A percentile compares a stretch with the other conserved stretches of the same genome.
Evolutionary conservation across 2,797 vertebrate species (phyloP).

Genomic region (Notamacropus eugenii): DNA sequence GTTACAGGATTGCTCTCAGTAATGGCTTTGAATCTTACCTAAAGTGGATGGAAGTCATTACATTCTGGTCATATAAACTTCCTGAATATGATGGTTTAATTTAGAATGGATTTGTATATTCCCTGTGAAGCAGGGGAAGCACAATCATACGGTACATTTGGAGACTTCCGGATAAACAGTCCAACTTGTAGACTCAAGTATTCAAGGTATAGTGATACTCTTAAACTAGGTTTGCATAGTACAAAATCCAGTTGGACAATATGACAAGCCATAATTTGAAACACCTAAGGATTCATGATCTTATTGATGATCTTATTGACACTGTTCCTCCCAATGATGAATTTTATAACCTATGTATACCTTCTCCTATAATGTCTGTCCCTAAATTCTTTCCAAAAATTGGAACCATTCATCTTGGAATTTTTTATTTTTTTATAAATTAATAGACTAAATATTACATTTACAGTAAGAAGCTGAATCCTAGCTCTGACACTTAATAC

Average conservation of each 20-base stretch:
- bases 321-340: neutral
- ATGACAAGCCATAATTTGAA: neutral
- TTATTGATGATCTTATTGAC: neutral
- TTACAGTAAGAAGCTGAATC: neutral
- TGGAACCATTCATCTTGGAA: neutral
- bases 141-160: neutral
- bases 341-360: neutral
- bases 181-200: neutral
- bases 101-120: neutral
- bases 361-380: neutral
- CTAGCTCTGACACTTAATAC: neutral
- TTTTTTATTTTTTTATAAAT: neutral
- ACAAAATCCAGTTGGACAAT: neutral
- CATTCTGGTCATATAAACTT: neutral
- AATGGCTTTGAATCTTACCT: neutral
- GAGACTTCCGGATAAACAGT: neutral
- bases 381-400: neutral
- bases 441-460: neutral
- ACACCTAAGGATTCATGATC: neutral
- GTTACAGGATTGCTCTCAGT: neutral
- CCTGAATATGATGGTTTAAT: neutral
- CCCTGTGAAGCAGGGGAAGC: neutral
- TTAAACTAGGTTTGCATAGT: neutral
- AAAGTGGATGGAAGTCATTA: neutral
- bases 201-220: neutral